Evolutionary conservation across 2,113 vertebrate genomes (phyloP).

Genomic region (Oreocharis arfaki): DNA sequence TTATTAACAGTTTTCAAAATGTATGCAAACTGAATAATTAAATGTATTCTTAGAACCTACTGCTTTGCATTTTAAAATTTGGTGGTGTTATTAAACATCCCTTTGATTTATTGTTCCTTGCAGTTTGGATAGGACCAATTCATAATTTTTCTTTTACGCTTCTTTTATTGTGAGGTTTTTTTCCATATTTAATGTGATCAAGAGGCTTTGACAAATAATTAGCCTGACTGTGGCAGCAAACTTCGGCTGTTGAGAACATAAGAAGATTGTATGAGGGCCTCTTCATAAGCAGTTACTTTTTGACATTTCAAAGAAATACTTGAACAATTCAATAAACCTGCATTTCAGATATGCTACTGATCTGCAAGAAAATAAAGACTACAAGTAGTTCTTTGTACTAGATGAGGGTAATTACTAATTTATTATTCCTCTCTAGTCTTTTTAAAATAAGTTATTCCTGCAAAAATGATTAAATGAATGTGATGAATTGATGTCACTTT

Average conservation of each 20-base stretch:
- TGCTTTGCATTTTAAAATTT: conserved; percentile 18
- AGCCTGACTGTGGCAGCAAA: conserved; percentile 19
- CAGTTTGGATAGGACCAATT: background rate
- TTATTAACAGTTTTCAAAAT: background rate
- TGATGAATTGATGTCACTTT: background rate
- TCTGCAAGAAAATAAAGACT: background rate
- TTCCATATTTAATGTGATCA: conserved; percentile 32
- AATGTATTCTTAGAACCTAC: background rate
- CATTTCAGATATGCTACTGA: background rate
- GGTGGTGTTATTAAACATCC: background rate
- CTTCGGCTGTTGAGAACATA: background rate
- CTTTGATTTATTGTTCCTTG: conserved; percentile 52
- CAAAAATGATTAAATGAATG: background rate
- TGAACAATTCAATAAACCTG: conserved; percentile 6
- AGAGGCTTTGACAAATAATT: conserved; percentile 61
- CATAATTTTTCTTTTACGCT: background rate
- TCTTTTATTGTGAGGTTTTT: background rate
- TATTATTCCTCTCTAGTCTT: background rate
- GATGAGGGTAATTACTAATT: conserved; percentile 8
- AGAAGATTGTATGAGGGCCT: background rate
- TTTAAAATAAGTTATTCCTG: background rate
- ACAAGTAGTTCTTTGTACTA: conserved; percentile 24
- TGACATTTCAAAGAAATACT: conserved; percentile 48
- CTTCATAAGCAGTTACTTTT: conserved; percentile 10
- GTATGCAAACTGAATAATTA: conserved; percentile 4